Evolutionary conservation across 2,888 invertebrate genomes (phyloP).

Genomic region (Melolontha melolontha): DNA sequence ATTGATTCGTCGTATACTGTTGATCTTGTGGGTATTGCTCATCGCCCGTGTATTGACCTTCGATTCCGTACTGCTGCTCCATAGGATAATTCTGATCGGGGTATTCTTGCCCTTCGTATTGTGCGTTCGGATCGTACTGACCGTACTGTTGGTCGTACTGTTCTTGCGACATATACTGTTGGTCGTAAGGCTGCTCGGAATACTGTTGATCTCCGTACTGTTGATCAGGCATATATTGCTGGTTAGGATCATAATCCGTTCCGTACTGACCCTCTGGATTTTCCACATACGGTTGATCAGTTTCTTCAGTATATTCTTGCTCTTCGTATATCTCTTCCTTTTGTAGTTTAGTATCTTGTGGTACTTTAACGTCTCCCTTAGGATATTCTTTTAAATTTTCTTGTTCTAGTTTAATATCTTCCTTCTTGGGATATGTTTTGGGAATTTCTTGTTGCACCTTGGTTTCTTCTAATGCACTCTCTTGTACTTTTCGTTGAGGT

Average conservation of each 20-base stretch:
- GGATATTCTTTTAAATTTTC: not conserved
- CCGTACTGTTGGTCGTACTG: slow-evolving; percentile 52
- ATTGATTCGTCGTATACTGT: slow-evolving; percentile 53
- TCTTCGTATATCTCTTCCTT: slow-evolving; percentile 30
- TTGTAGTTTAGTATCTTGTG: not conserved
- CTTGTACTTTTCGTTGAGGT: slow-evolving; percentile 37
- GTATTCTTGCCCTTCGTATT: slow-evolving; percentile 40
- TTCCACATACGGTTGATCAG: slow-evolving; percentile 45
- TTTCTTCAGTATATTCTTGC: slow-evolving; percentile 1
- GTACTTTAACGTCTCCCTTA: not conserved
- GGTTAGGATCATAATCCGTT: slow-evolving; percentile 47
- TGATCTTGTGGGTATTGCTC: slow-evolving; percentile 59
- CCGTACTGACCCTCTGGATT: slow-evolving; percentile 28
- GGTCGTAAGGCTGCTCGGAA: slow-evolving; percentile 15
- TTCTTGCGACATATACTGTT: slow-evolving; percentile 50
- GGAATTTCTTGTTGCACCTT: slow-evolving; percentile 1
- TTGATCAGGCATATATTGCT: slow-evolving; percentile 45
- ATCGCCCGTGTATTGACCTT: slow-evolving; percentile 61
- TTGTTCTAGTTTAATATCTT: slow-evolving; percentile 45
- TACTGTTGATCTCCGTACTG: slow-evolving; percentile 32
- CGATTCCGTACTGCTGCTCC: slow-evolving; percentile 61
- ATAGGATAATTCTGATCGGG: slow-evolving; percentile 56
- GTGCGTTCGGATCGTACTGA: slow-evolving; percentile 49
- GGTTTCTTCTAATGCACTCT: not conserved
- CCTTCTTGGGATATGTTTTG: slow-evolving; percentile 53